A percentile compares a stretch with the other conserved stretches of the same genome.
These are phyloP conservation scores for Lordiphosa collinella DNA, from an alignment of 1,140 invertebrate genomes.

Conservation along the genomic window DNA sequence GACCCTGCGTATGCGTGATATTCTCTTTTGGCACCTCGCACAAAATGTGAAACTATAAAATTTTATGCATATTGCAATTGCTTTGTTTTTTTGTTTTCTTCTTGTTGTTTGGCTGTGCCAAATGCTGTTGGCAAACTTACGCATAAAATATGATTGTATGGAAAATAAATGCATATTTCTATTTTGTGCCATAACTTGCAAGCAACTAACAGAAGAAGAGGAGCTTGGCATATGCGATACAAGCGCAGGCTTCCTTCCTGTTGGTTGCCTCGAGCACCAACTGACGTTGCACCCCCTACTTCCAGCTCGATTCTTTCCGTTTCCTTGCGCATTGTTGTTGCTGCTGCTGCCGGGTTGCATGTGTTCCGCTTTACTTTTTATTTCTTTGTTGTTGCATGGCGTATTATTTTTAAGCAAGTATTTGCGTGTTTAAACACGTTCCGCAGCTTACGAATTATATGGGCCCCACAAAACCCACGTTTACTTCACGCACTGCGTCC, in stretches of 20 bases:
- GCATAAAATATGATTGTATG: constrained; percentile 67
- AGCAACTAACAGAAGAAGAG: constrained; percentile 5
- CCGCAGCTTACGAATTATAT: constrained; percentile 71
- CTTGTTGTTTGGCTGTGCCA: constrained; percentile 4
- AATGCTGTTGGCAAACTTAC: constrained; percentile 32
- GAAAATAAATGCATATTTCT: constrained; percentile 65
- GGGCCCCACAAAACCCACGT: constrained; percentile 20
- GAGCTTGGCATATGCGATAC: constrained; percentile 52
- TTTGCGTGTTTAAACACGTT: constrained; percentile 77
- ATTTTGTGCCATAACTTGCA: constrained; percentile 50
- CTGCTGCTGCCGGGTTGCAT: constrained; percentile 32
- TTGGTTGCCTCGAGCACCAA: constrained; percentile 1
- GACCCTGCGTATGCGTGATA: constrained; percentile 69
- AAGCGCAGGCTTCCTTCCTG: constrained; percentile 31
- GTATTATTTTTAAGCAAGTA: constrained; percentile 76
- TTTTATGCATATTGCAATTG: constrained; percentile 63
- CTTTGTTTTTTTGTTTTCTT: constrained; percentile 14
- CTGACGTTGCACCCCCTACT: constrained; percentile 3
- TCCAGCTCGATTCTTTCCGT: constrained; percentile 42
- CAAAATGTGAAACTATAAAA: constrained; percentile 62
- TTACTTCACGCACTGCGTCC: constrained; percentile 20
- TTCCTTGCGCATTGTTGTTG: constrained; percentile 38
- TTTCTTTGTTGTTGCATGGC: constrained; percentile 24
- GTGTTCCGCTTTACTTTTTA: constrained; percentile 8
- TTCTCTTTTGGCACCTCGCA: constrained; percentile 8